Base-by-base conservation (phyloP, 2,797 vertebrate genomes). In the Anolis apletophallus region DNA sequence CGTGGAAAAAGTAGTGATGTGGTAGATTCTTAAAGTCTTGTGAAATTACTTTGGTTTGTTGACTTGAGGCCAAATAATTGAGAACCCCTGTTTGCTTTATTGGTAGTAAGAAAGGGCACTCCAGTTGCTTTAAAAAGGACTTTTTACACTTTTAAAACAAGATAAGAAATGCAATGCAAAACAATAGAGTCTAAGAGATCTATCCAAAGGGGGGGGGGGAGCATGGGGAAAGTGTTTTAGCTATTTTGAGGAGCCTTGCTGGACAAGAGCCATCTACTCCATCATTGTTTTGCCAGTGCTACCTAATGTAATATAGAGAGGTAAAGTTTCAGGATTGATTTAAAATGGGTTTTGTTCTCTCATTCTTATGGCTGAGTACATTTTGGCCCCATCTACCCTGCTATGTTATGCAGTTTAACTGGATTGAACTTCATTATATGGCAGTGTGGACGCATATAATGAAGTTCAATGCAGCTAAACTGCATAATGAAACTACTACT, bases 1-100 rank as follows among this genome's bases (percentile, higher is more conserved):
- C 23, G 12, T 32, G 54, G 67, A 36, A 17, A 76, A 55, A 23
- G 34, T 40, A 3, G 1, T 67, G 34, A 64, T 68, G 78, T 17
- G 68, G 6, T 54, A 52, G 57, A 3, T 57, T 67, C 11, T 75
- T 87, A 82, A 50, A 32, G 71, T 29, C 17, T 72, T 77, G 3
- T 80, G 34, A n/a, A 54, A 61, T 0, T 69, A 12, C 55, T 87
- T 88, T 83, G 68, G 81, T 91, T 59, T 86, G n/a, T 40, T 80
- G 36, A 40, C 23, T 40, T 46, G 8, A 82, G 59, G 10, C 46
- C 50, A 59, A 40, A 4, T 61, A 21, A 14, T 17, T 54, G 29
- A 46, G 34, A 57, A 5, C 5, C 10, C 34, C 6, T 64, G 26
- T 26, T 81, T 81, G 46, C n/a, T 81, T 82, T 72, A 72, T 32